Percentiles rank a stretch among this genome's conserved stretches.
These are phyloP conservation scores for Agrochola lychnidis DNA, from an alignment of 2,888 invertebrate genomes.

Conservation along the genomic window DNA sequence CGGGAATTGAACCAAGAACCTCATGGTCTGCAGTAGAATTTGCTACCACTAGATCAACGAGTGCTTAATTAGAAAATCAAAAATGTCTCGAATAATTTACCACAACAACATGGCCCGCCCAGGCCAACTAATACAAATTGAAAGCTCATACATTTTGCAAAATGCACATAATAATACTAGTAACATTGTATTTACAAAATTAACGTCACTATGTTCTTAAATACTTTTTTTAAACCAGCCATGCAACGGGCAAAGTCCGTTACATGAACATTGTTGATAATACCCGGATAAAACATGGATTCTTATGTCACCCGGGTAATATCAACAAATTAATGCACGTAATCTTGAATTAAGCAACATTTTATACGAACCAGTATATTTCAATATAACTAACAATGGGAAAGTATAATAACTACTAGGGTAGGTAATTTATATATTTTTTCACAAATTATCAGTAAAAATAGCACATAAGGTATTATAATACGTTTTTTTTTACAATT, in stretches of 20 bases:
- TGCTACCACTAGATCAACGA: background rate
- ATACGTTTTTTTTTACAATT: constrained; percentile 77
- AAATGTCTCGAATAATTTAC: constrained; percentile 34
- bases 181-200: constrained; percentile 66
- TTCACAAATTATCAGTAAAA: constrained; percentile 65
- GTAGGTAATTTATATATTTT: constrained; percentile 39
- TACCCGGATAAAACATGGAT: constrained; percentile 1
- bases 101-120: constrained; percentile 36
- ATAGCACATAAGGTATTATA: constrained; percentile 66
- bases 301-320: constrained; percentile 20
- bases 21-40: background rate
- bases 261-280: constrained; percentile 23
- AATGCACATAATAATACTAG: constrained; percentile 72
- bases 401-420: constrained; percentile 50
- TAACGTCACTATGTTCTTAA: constrained; percentile 51
- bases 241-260: constrained; percentile 8
- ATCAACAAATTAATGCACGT: constrained; percentile 19
- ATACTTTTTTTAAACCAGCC: constrained; percentile 28
- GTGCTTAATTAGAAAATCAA: background rate
- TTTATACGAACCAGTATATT: constrained; percentile 41
- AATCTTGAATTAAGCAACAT: constrained; percentile 23
- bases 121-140: constrained; percentile 66
- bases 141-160: constrained; percentile 78
- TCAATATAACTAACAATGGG: constrained; percentile 46
- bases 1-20: background rate